Evolutionary conservation across 2,888 invertebrate species (phyloP).

Genomic region (Orchesellides sinensis): DNA sequence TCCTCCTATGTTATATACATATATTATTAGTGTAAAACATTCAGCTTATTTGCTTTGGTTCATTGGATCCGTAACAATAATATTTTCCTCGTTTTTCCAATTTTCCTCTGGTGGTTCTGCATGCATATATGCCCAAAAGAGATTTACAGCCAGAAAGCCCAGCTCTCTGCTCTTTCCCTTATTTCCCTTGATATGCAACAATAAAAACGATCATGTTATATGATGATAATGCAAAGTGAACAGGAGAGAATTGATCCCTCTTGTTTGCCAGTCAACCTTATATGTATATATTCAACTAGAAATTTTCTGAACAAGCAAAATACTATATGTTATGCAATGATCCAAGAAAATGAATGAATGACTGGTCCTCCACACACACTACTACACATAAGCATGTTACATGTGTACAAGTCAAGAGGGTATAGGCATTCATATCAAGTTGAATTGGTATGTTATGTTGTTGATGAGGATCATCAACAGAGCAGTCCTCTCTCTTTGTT

Average conservation of each 20-base stretch:
- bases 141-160: slow-evolving; percentile 52
- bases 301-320: not conserved
- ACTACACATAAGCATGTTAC: not conserved
- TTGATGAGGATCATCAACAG: slow-evolving; percentile 5
- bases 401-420: not conserved
- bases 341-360: not conserved
- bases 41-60: slow-evolving; percentile 11
- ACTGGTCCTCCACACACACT: slow-evolving; percentile 12
- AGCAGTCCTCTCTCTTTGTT: not conserved
- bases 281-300: not conserved
- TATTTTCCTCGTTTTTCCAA: slow-evolving; percentile 31
- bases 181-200: slow-evolving; percentile 57
- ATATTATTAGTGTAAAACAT: no score
- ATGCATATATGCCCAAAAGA: slow-evolving; percentile 38
- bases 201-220: slow-evolving; percentile 34
- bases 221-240: slow-evolving; percentile 53
- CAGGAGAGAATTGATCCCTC: slow-evolving; percentile 39
- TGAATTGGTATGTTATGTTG: not conserved
- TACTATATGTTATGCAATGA: not conserved
- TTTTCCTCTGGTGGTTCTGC: slow-evolving; percentile 6
- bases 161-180: slow-evolving; percentile 36
- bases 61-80: slow-evolving; percentile 1
- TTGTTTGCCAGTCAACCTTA: not conserved
- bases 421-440: not conserved
- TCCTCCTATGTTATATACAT: slow-evolving; percentile 10